Evolutionary conservation across 2,797 vertebrate genomes (phyloP), one percentile per base, ranked within the genome.

Genomic region (Tangara arthus): DNA sequence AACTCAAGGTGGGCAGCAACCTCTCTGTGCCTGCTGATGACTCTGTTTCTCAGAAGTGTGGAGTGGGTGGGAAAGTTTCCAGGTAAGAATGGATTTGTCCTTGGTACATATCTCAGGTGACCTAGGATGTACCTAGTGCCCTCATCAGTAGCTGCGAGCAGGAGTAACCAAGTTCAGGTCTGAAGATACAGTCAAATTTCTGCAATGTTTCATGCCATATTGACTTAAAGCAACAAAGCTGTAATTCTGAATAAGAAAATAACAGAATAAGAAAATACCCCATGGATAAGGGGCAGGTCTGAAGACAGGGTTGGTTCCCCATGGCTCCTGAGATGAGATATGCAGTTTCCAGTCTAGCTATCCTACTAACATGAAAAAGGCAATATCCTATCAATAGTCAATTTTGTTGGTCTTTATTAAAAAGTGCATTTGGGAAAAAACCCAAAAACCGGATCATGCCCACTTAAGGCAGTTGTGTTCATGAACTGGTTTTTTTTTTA

Each of bases 381-480:
- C 15, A 77, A 28, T 68, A 73, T 46, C 34, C 26, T 70, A 4
- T 26, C 41, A 55, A 39, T 39, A 41, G 57, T 57, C 32, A 21
- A 1, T 57, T 80, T 15, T 49, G 5, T 61, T 44, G 41, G 20
- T 55, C 77, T 90, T 83, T 52, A 68, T 41, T 71, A 53, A 89
- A 69, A 61, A 24, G 5, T 41, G 23, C 37, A 34, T 84, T 91
- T 93, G 34, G 83, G 53, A 64, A 91, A 77, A 72, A 72, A 61
- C 41, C 27, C 15, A 79, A 82, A 82, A 27, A 60, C 18, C 41
- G 37, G 63, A 4, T 83, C 56, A 68, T 64, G 17, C 13, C 39
- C 6, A 41, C 13, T 15, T 63, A 39, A 8, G 2, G 44, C 1
- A 2, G 30, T 50, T 15, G 2, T 71, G 30, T 57, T 69, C 37